These are phyloP conservation scores for Acanthochromis polyacanthus DNA, from an alignment of 2,113 vertebrate species.

Conservation along the genomic window DNA sequence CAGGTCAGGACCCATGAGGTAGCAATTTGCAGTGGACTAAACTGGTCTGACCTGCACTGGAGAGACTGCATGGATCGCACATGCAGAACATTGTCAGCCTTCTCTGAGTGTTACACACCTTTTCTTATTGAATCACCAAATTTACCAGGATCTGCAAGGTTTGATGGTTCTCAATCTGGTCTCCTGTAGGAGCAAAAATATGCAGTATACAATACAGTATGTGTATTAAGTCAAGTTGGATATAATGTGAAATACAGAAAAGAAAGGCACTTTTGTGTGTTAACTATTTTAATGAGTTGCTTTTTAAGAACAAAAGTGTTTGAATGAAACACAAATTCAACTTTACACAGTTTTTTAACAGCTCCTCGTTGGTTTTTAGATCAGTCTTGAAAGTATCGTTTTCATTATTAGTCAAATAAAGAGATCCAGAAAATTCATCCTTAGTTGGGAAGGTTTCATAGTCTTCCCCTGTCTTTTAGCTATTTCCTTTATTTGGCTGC, in stretches of 20 bases:
- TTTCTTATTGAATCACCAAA: background rate
- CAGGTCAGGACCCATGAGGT: constrained; percentile 59
- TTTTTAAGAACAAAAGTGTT: background rate
- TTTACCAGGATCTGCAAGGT: background rate
- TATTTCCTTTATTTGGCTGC: background rate
- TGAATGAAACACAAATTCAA: constrained; percentile 20
- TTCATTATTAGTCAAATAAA: constrained; percentile 7
- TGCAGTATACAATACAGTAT: no score
- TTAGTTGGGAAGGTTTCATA: background rate
- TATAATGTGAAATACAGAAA: background rate
- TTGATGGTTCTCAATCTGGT: no score
- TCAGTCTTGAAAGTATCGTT: background rate
- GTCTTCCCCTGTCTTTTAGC: constrained; percentile 2
- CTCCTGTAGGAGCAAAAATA: no score
- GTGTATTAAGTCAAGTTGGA: background rate
- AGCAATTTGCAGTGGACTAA: constrained; percentile 10
- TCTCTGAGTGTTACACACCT: background rate
- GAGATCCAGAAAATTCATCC: constrained; percentile 15
- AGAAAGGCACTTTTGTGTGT: background rate
- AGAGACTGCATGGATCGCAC: background rate
- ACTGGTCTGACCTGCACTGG: background rate
- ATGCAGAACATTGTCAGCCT: background rate
- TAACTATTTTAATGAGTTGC: constrained; percentile 8
- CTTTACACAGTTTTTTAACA: constrained; percentile 1
- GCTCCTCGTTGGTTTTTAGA: background rate